Evolutionary conservation across 1,140 invertebrate species (phyloP).

Genomic region (Drosophila nikananu): DNA sequence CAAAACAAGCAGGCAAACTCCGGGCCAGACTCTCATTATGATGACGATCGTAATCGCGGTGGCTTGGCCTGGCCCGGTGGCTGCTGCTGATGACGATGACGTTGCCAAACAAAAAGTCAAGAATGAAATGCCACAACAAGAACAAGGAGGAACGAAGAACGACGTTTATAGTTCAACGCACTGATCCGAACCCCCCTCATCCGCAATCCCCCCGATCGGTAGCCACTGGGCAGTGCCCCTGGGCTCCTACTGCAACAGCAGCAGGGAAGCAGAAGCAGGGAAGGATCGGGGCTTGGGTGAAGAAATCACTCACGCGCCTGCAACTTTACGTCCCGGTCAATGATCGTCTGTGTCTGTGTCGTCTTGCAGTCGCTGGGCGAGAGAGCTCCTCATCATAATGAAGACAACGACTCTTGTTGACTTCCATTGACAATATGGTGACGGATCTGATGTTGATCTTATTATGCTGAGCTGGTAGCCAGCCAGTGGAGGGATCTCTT

Average conservation of each 20-base stretch:
- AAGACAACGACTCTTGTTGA: constrained; percentile 76
- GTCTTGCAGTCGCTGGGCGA: constrained; percentile 18
- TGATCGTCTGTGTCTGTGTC: constrained; percentile 64
- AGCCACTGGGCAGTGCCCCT: constrained; percentile 68
- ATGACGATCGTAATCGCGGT: constrained; percentile 63
- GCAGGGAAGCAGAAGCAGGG: constrained; percentile 13
- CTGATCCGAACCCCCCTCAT: constrained; percentile 28
- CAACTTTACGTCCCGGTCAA: constrained; percentile 62
- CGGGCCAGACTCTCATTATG: constrained; percentile 58
- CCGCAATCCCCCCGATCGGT: constrained; percentile 38
- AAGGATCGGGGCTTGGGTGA: constrained; percentile 15
- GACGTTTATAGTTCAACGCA: constrained; percentile 83
- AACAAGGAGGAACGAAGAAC: constrained; percentile 47
- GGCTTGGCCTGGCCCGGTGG: constrained; percentile 8
- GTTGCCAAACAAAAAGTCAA: constrained; percentile 78
- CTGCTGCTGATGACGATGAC: constrained; percentile 64
- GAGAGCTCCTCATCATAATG: constrained; percentile 65
- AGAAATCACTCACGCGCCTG: constrained; percentile 68
- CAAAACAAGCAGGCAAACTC: constrained; percentile 61
- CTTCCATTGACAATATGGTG: constrained; percentile 68
- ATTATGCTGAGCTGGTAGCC: constrained; percentile 40
- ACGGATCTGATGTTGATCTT: constrained; percentile 60
- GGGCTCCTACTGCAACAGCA: constrained; percentile 6
- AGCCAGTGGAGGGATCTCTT: constrained; percentile 8
- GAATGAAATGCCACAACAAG: constrained; percentile 74